A percentile compares a stretch with the other conserved stretches of the same genome.
Conservation (phyloP, 2,797 vertebrate species). For the Hippocampus kuda region DNA sequence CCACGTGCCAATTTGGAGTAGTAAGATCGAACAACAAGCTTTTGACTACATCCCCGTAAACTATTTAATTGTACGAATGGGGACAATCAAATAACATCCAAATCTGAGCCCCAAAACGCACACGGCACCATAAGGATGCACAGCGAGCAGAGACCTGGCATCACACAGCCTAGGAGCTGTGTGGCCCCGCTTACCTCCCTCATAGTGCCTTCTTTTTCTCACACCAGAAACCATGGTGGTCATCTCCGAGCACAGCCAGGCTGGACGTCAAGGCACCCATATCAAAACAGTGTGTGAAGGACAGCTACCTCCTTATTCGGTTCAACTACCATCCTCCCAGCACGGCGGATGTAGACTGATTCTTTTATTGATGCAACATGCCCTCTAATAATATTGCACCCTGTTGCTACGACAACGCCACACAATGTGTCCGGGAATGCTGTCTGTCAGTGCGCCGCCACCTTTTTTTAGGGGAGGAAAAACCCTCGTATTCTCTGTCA, state of each 20-base stretch:
- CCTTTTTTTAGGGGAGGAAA: constrained; percentile 31
- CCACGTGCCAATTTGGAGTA: not conserved
- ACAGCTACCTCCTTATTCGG: constrained; percentile 37
- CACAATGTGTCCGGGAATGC: constrained; percentile 61
- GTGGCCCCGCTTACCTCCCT: constrained; percentile 55
- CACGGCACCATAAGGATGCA: constrained; percentile 28
- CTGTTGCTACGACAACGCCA: constrained; percentile 59
- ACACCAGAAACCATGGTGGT: constrained; percentile 48
- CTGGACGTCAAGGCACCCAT: constrained; percentile 33
- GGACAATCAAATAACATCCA: constrained; percentile 18
- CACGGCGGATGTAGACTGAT: constrained; percentile 42
- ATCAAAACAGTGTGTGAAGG: constrained; percentile 24
- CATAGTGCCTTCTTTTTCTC: constrained; percentile 60
- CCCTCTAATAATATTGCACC: constrained; percentile 51
- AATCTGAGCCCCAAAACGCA: constrained; percentile 15
- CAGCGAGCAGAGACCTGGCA: constrained; percentile 32
- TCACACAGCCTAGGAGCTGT: constrained; percentile 25
- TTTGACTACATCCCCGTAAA: not conserved
- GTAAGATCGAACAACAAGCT: not conserved
- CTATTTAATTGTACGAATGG: not conserved
- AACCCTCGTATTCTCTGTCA: constrained; percentile 30
- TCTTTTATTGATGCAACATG: constrained; percentile 54
- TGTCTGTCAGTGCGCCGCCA: constrained; percentile 37
- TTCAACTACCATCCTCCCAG: constrained; percentile 46
- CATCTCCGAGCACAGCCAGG: constrained; percentile 40